Evolutionary conservation across 2,113 vertebrate species (phyloP), one percentile per base, ranked within the genome.

Genomic region (Toxotes jaculatrix): DNA sequence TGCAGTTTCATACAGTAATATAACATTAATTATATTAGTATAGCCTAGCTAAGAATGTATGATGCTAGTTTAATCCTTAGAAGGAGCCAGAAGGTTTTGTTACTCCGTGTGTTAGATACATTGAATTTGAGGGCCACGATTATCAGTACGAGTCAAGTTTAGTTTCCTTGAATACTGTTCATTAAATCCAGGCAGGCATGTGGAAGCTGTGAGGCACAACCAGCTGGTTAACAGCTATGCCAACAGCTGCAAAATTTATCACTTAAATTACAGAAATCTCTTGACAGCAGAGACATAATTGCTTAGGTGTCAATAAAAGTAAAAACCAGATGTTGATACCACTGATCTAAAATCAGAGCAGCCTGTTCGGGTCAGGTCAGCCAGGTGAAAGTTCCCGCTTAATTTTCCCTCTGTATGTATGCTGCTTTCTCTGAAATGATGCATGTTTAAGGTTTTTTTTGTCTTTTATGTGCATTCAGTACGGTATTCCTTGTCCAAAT

Each of bases 401-500:
- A 31, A 19, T 10, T 34, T 6, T 76, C 21, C 47, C 12, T 77
- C 19, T 63, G 32, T 43, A 11, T 82, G 14, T 74, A 9, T 51
- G 23, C 38, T n/a, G 45, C 31, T 49, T 11, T 66, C 45, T 55
- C 27, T 76, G 11, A 38, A 80, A 23, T 67, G 27, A 57, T 27
- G 36, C 21, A 0, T 78, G 36, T 59, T 34, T 43, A 31, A 6
- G 27, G 14, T 31, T 16, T 14, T 49, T 49, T 13, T 31, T 31
- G 4, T 13, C 23, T 55, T 74, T 67, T 34, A 67, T 69, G 75
- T 84, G 40, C 59, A 57, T 77, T 57, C 23, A 27, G 55, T 67
- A 32, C 12, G 70, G 7, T 60, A 45, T 75, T 72, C 63, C 40
- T 60, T 77, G 62, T 80, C 14, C 12, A n/a, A 77, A 74, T 61